These are phyloP conservation scores for Mastomys coucha DNA, from an alignment of 2,113 vertebrate genomes.

Conservation along the genomic window DNA sequence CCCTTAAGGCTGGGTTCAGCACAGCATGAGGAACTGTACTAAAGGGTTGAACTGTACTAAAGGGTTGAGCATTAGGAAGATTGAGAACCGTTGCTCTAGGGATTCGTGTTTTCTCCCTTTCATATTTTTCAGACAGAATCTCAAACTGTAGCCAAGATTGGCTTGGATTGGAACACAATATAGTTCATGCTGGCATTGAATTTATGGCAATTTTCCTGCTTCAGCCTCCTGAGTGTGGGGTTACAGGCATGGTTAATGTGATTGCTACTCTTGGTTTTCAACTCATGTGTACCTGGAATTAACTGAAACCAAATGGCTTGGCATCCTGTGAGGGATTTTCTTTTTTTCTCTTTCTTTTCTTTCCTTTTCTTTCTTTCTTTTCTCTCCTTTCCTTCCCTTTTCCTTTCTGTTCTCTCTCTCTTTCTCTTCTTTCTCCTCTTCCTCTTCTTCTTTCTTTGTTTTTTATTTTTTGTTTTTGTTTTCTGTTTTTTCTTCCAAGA, in stretches of 20 bases:
- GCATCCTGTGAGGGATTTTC: background rate
- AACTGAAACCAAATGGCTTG: background rate
- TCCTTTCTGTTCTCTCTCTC: too few relatives aligned
- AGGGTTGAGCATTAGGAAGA: too few relatives aligned
- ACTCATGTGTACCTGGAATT: background rate
- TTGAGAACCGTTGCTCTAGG: background rate
- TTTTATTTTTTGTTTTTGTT: too few relatives aligned
- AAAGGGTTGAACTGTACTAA: too few relatives aligned
- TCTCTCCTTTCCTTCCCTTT: too few relatives aligned
- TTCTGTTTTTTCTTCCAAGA: too few relatives aligned
- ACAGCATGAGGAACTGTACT: too few relatives aligned
- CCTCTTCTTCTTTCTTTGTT: too few relatives aligned
- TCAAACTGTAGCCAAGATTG: background rate
- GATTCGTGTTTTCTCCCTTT: background rate
- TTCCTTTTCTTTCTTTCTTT: too few relatives aligned
- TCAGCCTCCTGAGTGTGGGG: background rate
- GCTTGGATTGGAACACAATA: background rate
- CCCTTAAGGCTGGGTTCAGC: too few relatives aligned
- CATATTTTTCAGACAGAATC: background rate
- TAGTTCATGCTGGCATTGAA: background rate
- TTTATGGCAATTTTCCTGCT: background rate
- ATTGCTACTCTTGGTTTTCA: background rate
- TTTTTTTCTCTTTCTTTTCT: too few relatives aligned
- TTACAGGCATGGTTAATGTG: background rate
- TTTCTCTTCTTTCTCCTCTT: too few relatives aligned